These are phyloP conservation scores for Dascillus cervinus DNA, from an alignment of 2,888 invertebrate species.

Conservation along the genomic window DNA sequence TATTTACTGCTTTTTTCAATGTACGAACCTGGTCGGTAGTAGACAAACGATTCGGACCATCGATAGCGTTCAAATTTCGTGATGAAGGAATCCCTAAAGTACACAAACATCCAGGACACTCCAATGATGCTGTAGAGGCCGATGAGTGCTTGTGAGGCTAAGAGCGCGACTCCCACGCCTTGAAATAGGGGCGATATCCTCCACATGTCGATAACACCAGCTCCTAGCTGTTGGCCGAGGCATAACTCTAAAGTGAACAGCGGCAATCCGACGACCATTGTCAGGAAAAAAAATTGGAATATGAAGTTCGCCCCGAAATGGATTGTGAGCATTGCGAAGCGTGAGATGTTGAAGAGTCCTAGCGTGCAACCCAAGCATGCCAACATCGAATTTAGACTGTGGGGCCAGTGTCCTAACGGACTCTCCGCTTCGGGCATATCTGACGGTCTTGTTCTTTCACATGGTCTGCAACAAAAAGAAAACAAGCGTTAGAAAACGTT, in stretches of 20 bases:
- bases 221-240: conserved; percentile 74
- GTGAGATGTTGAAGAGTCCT: conserved; percentile 81
- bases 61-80: conserved; percentile 69
- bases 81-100: conserved; percentile 80
- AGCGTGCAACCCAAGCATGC: conserved; percentile 80
- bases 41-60: conserved; percentile 70
- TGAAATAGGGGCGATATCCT: conserved; percentile 85
- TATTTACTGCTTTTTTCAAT: no score
- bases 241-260: conserved; percentile 77
- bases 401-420: conserved; percentile 58
- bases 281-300: conserved; percentile 78
- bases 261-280: conserved; percentile 64
- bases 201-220: conserved; percentile 90
- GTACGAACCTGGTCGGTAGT: conserved; percentile 58
- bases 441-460: conserved; percentile 43
- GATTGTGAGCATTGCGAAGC: conserved; percentile 78
- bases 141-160: conserved; percentile 70
- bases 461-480: conserved; percentile 42
- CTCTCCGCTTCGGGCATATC: conserved; percentile 46
- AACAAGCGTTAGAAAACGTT: no score
- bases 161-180: conserved; percentile 78
- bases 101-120: conserved; percentile 86
- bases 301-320: conserved; percentile 86
- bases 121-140: conserved; percentile 84
- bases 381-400: conserved; percentile 67